Percentiles rank a stretch among this genome's conserved stretches.
Conservation (phyloP, 2,888 invertebrate species). For the Standfussiana lucernea region DNA sequence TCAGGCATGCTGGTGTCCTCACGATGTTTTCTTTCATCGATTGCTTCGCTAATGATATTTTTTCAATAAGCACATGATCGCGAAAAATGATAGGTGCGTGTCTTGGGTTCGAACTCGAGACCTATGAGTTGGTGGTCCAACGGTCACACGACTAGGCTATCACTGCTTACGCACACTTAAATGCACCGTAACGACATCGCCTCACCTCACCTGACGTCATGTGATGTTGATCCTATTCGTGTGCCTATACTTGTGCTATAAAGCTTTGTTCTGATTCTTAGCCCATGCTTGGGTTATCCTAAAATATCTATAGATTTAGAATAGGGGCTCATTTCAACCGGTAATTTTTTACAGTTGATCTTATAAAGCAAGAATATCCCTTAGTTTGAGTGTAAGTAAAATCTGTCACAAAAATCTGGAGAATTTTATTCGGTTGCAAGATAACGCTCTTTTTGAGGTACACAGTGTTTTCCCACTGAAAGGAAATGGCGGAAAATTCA, state of each 20-base stretch:
- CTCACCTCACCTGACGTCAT: not conserved
- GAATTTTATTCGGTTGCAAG: conserved; percentile 10
- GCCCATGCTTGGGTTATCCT: not conserved
- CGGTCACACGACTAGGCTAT: too few relatives aligned
- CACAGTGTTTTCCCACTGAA: conserved; percentile 14
- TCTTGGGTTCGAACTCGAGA: too few relatives aligned
- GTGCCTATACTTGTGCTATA: not conserved
- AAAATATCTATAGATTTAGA: not conserved
- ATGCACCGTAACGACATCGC: too few relatives aligned
- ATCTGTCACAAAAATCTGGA: not conserved
- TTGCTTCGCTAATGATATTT: too few relatives aligned
- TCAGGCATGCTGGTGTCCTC: too few relatives aligned
- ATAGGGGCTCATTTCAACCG: not conserved
- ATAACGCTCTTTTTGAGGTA: conserved; percentile 15
- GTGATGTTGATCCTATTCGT: too few relatives aligned
- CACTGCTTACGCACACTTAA: too few relatives aligned
- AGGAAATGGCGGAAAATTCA: conserved; percentile 22
- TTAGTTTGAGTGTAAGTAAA: not conserved
- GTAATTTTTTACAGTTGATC: not conserved
- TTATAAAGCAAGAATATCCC: not conserved
- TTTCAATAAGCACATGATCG: too few relatives aligned
- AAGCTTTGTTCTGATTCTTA: not conserved
- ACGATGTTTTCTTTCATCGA: too few relatives aligned
- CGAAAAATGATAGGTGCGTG: too few relatives aligned
- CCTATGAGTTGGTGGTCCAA: too few relatives aligned